phyloP scores from a whole-genome alignment of 2,888 invertebrate genomes.

The Tribolium freemani region DNA sequence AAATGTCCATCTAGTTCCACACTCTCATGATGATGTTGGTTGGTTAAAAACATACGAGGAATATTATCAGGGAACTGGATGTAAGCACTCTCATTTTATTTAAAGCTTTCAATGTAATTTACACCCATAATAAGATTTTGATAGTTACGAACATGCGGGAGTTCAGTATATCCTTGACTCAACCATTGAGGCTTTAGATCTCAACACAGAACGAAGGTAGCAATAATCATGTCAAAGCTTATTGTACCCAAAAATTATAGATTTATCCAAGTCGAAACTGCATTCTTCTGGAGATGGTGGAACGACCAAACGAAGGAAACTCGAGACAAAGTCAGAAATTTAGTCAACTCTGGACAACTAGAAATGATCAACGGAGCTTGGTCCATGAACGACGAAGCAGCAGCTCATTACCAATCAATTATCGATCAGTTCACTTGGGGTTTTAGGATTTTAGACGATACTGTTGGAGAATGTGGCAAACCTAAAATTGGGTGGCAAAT shows the following conservation, averaged over 20 bases:
- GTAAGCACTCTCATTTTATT: background rate
- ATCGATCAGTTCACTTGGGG: conserved; percentile 77
- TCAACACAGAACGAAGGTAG: conserved; percentile 78
- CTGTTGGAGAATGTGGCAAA: conserved; percentile 77
- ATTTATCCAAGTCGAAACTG: conserved; percentile 86
- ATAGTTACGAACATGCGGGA: conserved; percentile 9
- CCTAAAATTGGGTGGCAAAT: conserved; percentile 84
- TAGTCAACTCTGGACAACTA: conserved; percentile 74
- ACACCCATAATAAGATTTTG: background rate
- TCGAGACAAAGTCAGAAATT: conserved; percentile 70
- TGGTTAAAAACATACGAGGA: conserved; percentile 93
- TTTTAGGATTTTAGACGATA: conserved; percentile 67
- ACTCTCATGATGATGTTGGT: conserved; percentile 92
- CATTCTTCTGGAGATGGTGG: conserved; percentile 88
- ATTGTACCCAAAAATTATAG: conserved; percentile 62
- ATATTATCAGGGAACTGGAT: conserved; percentile 80
- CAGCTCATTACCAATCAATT: conserved; percentile 77
- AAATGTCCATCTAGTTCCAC: conserved; percentile 86
- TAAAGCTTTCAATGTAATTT: background rate
- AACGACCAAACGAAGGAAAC: conserved; percentile 73
- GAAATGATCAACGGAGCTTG: conserved; percentile 76
- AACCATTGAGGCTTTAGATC: conserved; percentile 78
- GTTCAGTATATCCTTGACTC: conserved; percentile 91
- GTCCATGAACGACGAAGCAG: conserved; percentile 76
- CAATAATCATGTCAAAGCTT: background rate